Evolutionary conservation across 2,888 invertebrate genomes (phyloP).

Genomic region (Acanthosepion esculentum): DNA sequence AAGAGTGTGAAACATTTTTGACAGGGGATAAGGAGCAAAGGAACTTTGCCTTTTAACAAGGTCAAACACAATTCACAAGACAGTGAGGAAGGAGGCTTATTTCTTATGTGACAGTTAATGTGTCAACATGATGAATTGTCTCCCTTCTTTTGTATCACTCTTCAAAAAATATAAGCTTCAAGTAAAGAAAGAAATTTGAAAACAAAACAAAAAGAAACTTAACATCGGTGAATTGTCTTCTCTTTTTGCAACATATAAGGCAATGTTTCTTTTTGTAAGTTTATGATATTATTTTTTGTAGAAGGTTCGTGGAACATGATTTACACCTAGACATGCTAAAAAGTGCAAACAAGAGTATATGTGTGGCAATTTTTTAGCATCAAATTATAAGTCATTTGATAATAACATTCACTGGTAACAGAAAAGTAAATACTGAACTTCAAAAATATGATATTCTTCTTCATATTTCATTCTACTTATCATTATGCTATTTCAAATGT

Average conservation of each 20-base stretch:
- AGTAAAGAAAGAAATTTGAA: neutral
- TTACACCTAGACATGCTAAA: too few relatives aligned
- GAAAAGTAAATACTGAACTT: too few relatives aligned
- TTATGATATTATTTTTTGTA: too few relatives aligned
- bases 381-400: too few relatives aligned
- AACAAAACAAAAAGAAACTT: neutral
- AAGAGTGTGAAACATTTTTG: neutral
- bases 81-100: neutral
- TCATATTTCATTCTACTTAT: too few relatives aligned
- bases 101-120: conserved; percentile 17
- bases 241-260: neutral
- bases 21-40: neutral
- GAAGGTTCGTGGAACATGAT: too few relatives aligned
- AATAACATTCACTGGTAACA: too few relatives aligned
- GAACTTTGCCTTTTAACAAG: neutral
- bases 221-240: neutral
- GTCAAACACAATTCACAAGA: neutral
- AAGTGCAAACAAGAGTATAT: too few relatives aligned
- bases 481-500: too few relatives aligned
- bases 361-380: too few relatives aligned
- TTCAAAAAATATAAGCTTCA: neutral
- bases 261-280: too few relatives aligned
- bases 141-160: conserved; percentile 6
- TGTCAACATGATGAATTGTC: conserved; percentile 23
- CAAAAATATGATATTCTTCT: too few relatives aligned